These are phyloP conservation scores for Tragelaphus eurycerus DNA, from an alignment of 2,797 vertebrate species.

Conservation along the genomic window DNA sequence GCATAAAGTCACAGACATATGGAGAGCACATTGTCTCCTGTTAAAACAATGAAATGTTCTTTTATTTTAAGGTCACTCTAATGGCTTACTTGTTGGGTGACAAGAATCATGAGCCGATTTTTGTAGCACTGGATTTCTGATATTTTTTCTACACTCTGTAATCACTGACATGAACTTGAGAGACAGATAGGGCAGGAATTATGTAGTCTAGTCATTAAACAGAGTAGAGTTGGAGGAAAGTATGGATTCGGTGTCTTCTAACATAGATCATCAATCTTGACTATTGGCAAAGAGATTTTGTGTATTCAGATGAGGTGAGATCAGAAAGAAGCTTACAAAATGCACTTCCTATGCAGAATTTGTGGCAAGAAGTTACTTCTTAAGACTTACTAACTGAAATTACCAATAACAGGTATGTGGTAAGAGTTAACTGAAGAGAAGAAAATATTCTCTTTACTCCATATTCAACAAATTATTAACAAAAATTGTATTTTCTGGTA, in stretches of 20 bases:
- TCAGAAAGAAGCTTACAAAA: neutral
- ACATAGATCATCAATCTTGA: neutral
- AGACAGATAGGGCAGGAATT: neutral
- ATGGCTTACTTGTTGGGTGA: neutral
- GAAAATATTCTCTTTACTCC: neutral
- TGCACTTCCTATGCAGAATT: neutral
- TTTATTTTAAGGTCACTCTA: neutral
- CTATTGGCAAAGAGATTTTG: neutral
- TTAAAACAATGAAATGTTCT: neutral
- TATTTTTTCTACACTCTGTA: neutral
- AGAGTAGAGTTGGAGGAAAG: neutral
- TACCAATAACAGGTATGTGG: neutral
- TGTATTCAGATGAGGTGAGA: neutral
- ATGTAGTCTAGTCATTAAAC: neutral
- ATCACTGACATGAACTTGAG: neutral
- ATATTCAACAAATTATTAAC: neutral
- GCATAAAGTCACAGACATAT: neutral
- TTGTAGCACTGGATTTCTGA: neutral
- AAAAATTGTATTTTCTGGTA: neutral
- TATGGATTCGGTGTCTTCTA: neutral
- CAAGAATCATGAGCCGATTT: neutral
- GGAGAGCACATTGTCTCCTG: neutral
- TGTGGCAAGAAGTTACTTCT: neutral
- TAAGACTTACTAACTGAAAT: neutral
- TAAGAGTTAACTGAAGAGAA: neutral